These are phyloP conservation scores for Dromococcyx pavoninus DNA, from an alignment of 2,797 vertebrate genomes.

Conservation along the genomic window DNA sequence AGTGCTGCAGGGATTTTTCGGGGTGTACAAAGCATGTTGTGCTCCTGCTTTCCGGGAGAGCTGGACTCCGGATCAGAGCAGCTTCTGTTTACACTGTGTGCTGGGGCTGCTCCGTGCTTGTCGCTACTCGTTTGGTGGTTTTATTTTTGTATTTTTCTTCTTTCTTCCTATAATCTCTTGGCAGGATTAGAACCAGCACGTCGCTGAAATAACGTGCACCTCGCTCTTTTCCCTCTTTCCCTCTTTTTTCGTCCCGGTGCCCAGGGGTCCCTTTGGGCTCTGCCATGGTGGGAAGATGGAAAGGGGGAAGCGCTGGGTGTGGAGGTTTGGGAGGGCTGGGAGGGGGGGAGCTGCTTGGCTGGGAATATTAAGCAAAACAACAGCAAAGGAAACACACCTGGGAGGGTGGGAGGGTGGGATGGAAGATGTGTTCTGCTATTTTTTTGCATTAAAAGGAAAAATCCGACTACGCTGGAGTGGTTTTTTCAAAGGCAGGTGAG, in stretches of 20 bases:
- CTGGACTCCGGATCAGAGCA: constrained; percentile 39
- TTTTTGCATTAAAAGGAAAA: constrained; percentile 74
- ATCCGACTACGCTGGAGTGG: background rate
- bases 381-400: background rate
- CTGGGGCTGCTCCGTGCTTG: constrained; percentile 65
- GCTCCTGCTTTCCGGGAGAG: constrained; percentile 58
- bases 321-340: constrained; percentile 31
- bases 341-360: constrained; percentile 30
- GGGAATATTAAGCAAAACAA: constrained; percentile 32
- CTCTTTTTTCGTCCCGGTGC: background rate
- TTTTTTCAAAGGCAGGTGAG: background rate
- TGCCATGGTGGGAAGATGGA: background rate
- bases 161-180: constrained; percentile 37
- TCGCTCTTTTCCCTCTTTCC: background rate
- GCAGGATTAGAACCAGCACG: constrained; percentile 56
- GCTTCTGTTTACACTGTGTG: constrained; percentile 54
- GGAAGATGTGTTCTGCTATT: constrained; percentile 45
- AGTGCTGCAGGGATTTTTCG: background rate
- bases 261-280: background rate
- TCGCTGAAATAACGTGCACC: constrained; percentile 16
- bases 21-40: constrained; percentile 48
- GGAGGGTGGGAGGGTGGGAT: background rate
- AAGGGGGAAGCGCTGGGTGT: background rate
- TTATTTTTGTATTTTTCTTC: constrained; percentile 26
- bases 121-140: constrained; percentile 41